Base-by-base conservation (phyloP, 2,888 invertebrate genomes). In the Drosophila multiciliata region DNA sequence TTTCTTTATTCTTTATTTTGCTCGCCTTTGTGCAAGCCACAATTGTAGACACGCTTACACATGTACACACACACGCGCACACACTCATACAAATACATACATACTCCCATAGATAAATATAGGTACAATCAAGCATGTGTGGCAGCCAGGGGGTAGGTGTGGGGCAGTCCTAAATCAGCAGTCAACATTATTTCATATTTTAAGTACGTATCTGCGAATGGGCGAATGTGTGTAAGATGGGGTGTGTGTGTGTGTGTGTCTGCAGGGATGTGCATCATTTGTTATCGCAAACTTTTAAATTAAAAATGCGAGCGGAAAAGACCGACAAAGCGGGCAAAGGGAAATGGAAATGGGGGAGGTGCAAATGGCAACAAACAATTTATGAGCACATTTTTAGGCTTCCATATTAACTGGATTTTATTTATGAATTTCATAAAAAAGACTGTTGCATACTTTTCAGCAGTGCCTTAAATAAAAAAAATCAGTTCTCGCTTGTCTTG, bases 241-340 rank as follows among this genome's bases (percentile, higher is more conserved):
- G 20, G 45, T 23, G 45, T 15, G 23, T 60, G 58, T 38, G 68
- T 68, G 58, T 67, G 49, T 55, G 61, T 53, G 53, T 53, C 20
- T 48, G n/a, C 36, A 35, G 63, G 88, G 78, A 75, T 87, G 88
- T 81, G 79, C 91, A 80, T 90, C 88, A 88, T 88, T 88, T 90
- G 88, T 88, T 88, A 88, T 90, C 90, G 80, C 91, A 85, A 90
- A 88, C 91, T 88, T 88, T 88, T 80, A 88, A 90, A 90, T 88
- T 89, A 88, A 87, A 83, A 90, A 70, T 66, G 80, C 54, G 61
- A 67, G 67, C 73, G 38, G 42, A 49, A 60, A 75, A 52, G 35
- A 48, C 60, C 54, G 23, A n/a, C 29, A 36, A 63, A 66, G 69
- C 52, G n/a, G 26, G 29, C 20, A 35, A 20, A 4, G 29, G 20